Conservation (phyloP, 2,797 vertebrate species). For the Galaxias olidus region DNA sequence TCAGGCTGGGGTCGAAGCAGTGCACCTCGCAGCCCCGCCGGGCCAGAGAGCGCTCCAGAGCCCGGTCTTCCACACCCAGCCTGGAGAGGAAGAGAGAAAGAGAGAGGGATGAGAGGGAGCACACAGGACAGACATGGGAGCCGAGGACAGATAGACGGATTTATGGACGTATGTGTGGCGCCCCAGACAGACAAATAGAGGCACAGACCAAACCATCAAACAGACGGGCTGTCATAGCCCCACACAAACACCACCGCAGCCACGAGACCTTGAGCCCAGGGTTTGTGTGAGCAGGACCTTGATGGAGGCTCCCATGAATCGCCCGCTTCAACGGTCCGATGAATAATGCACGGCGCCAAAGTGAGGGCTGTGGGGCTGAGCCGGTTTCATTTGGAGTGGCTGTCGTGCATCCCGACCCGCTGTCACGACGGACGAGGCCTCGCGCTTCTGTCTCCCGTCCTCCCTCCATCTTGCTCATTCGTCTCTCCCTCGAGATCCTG, state of each 20-base stretch:
- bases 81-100: constrained; percentile 41
- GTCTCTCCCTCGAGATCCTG: background rate
- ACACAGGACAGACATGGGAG: background rate
- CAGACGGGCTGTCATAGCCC: too few relatives aligned
- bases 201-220: too few relatives aligned
- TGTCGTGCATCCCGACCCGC: background rate
- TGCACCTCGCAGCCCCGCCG: constrained; percentile 87
- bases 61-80: constrained; percentile 77
- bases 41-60: constrained; percentile 82
- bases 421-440: constrained; percentile 1
- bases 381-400: background rate
- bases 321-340: constrained; percentile 2
- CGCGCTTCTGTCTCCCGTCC: background rate
- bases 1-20: constrained; percentile 89
- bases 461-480: background rate
- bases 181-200: too few relatives aligned
- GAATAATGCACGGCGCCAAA: background rate
- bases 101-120: background rate
- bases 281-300: background rate
- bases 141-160: background rate
- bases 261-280: too few relatives aligned
- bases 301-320: background rate
- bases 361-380: background rate
- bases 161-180: background rate
- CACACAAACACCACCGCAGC: too few relatives aligned